phyloP scores from a whole-genome alignment of 1,140 invertebrate genomes.

The Drosophila malerkotliana region DNA sequence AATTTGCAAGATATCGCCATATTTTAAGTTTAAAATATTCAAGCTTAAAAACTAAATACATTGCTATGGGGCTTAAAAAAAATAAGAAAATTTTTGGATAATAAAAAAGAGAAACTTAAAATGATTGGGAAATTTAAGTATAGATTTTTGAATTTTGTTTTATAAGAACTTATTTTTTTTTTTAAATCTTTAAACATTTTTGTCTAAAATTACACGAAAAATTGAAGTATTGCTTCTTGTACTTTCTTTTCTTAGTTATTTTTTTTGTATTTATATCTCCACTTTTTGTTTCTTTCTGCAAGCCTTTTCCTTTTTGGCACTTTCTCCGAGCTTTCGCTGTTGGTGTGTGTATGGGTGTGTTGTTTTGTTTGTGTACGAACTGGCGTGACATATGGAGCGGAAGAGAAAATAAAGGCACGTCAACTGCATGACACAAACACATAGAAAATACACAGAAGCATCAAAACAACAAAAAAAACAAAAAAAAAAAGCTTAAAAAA shows the following conservation, averaged over 20 bases:
- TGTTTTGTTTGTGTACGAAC: conserved; percentile 17
- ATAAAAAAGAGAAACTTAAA: conserved; percentile 23
- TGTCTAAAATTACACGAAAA: no score
- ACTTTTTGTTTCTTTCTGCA: no score
- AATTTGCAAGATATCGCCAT: background rate
- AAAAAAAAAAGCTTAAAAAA: conserved; percentile 14
- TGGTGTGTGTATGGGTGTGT: conserved; percentile 18
- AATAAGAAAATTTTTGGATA: conserved; percentile 14
- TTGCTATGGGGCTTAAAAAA: background rate
- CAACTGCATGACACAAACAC: conserved; percentile 80
- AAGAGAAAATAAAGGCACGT: conserved; percentile 82
- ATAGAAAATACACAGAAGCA: conserved; percentile 71
- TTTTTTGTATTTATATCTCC: no score
- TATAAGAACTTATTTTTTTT: no score
- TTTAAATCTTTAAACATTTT: no score
- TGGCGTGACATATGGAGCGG: conserved; percentile 79
- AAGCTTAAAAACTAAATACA: background rate
- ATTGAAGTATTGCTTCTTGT: conserved; percentile 19
- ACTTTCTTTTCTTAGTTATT: no score
- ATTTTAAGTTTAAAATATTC: background rate
- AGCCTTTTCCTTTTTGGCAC: background rate
- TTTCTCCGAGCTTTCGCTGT: background rate
- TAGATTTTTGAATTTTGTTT: background rate
- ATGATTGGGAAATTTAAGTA: conserved; percentile 34
- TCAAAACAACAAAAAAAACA: conserved; percentile 66